Evolutionary conservation across 2,888 invertebrate genomes (phyloP).

Genomic region (Molorchus minor): DNA sequence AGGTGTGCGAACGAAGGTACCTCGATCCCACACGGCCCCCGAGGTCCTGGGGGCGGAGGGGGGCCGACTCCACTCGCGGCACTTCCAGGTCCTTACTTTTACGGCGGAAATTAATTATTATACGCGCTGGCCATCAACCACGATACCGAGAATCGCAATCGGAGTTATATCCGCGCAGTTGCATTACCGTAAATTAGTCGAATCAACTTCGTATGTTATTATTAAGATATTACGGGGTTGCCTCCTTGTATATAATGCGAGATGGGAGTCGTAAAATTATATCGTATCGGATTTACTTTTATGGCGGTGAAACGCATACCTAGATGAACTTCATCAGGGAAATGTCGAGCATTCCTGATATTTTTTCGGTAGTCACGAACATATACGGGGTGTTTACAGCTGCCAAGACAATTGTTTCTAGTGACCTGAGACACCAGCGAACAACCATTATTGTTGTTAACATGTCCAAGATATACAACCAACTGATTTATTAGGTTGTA

Average conservation of each 20-base stretch:
- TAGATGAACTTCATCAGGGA: no score
- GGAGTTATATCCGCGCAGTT: slow-evolving; percentile 44
- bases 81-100: slow-evolving; percentile 52
- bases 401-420: no score
- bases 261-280: slow-evolving; percentile 5
- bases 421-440: no score
- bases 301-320: no score
- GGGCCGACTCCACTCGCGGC: slow-evolving; percentile 36
- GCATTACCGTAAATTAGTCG: slow-evolving; percentile 52
- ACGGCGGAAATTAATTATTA: slow-evolving; percentile 50
- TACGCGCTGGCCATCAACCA: slow-evolving; percentile 47
- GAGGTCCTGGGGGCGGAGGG: slow-evolving; percentile 30
- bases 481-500: no score
- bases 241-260: slow-evolving; percentile 10
- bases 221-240: slow-evolving; percentile 49
- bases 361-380: no score
- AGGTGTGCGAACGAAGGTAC: slow-evolving; percentile 54
- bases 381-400: no score
- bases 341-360: no score
- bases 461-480: no score
- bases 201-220: slow-evolving; percentile 46
- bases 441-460: no score
- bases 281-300: slow-evolving; percentile 17
- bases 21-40: slow-evolving; percentile 44
- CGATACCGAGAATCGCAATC: slow-evolving; percentile 48